Conservation (phyloP, 1,140 invertebrate species). For the Polyergus mexicanus region DNA sequence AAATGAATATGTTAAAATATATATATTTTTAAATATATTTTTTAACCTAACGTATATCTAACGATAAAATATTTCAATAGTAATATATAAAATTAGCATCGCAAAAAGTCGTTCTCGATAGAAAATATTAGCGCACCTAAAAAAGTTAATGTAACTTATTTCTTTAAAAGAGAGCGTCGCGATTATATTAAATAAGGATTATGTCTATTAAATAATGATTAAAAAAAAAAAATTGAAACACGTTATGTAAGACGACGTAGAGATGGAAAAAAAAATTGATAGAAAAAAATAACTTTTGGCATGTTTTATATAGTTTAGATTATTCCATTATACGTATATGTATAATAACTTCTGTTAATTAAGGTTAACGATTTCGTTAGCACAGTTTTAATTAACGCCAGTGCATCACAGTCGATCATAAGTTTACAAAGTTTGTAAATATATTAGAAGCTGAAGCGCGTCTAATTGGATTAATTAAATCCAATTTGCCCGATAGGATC, state of each 20-base stretch:
- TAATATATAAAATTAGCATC: background rate
- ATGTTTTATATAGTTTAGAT: background rate
- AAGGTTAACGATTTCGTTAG: slow-evolving; percentile 54
- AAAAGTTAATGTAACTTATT: background rate
- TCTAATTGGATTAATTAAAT: slow-evolving; percentile 59
- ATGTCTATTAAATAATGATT: background rate
- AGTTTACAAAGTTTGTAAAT: slow-evolving; percentile 54
- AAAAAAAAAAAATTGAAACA: background rate
- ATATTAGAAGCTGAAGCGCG: slow-evolving; percentile 28
- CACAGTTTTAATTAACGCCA: slow-evolving; percentile 51
- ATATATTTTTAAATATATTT: background rate
- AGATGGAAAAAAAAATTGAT: background rate
- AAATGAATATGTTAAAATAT: no score
- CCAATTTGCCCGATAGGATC: slow-evolving; percentile 16
- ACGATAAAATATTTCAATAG: background rate
- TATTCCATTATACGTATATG: background rate
- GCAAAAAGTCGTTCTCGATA: background rate
- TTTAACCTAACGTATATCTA: background rate
- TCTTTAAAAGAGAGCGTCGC: background rate
- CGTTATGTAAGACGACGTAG: background rate
- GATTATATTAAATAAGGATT: background rate
- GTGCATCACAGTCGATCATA: slow-evolving; percentile 45
- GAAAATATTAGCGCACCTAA: background rate
- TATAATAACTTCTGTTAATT: slow-evolving; percentile 42
- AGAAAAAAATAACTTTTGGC: slow-evolving; percentile 10